These are phyloP conservation scores for Trachemys scripta DNA, from an alignment of 2,113 vertebrate genomes.

Conservation along the genomic window DNA sequence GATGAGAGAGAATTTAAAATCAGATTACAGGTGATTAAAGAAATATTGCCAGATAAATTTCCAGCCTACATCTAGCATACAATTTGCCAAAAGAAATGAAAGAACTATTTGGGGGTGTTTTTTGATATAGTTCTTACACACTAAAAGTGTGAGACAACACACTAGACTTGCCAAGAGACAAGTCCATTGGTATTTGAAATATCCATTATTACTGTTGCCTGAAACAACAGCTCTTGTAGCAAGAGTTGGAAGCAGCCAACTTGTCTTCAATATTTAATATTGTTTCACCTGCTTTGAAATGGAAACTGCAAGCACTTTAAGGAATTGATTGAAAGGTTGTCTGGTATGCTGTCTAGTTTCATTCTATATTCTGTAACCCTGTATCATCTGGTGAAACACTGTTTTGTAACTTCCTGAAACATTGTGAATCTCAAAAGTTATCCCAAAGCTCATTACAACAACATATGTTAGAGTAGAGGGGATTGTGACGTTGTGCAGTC, in stretches of 20 bases:
- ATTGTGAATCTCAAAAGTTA: background rate
- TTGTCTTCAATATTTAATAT: conserved; percentile 59
- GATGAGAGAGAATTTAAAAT: conserved; percentile 26
- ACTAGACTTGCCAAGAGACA: conserved; percentile 50
- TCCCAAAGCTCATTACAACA: background rate
- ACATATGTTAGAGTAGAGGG: background rate
- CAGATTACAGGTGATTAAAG: conserved; percentile 12
- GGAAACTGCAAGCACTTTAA: conserved; percentile 41
- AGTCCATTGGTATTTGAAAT: conserved; percentile 30
- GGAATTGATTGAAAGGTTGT: conserved; percentile 37
- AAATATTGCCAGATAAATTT: conserved; percentile 44
- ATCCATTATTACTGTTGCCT: background rate
- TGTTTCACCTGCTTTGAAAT: conserved; percentile 57
- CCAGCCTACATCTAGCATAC: conserved; percentile 35
- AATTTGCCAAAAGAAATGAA: conserved; percentile 40
- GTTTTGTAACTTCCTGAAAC: conserved; percentile 6
- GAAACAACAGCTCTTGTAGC: conserved; percentile 41
- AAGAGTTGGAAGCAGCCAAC: conserved; percentile 39
- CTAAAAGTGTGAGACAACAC: conserved; percentile 51
- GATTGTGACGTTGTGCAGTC: no score
- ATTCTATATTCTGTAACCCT: background rate
- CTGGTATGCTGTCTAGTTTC: conserved; percentile 6
- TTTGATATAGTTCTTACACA: conserved; percentile 19
- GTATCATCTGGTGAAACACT: background rate
- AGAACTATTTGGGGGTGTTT: conserved; percentile 46